A percentile compares a stretch with the other conserved stretches of the same genome.
These are phyloP conservation scores for Delichon dasypus DNA, from an alignment of 2,797 vertebrate genomes.

Conservation along the genomic window DNA sequence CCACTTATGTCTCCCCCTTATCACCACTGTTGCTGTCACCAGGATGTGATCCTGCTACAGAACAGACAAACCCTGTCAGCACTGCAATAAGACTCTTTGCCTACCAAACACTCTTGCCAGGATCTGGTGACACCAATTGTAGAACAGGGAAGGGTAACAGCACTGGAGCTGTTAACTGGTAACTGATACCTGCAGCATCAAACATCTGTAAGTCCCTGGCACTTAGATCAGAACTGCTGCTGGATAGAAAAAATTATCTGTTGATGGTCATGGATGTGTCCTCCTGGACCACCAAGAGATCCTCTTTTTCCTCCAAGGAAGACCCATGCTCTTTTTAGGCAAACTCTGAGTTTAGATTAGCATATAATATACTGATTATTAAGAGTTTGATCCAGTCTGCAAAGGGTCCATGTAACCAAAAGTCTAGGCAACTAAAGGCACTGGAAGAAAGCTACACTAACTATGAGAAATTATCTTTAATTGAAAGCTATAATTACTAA, in stretches of 20 bases:
- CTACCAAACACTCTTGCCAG: background rate
- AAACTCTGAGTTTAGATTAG: background rate
- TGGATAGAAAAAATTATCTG: background rate
- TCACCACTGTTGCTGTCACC: background rate
- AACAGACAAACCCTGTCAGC: background rate
- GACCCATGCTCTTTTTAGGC: background rate
- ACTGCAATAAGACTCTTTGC: too few relatives aligned
- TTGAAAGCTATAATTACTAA: background rate
- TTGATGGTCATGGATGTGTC: background rate
- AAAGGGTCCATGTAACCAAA: background rate
- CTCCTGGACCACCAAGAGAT: too few relatives aligned
- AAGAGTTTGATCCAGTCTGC: background rate
- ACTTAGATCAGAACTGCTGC: background rate
- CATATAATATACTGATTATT: background rate
- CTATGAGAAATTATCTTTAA: background rate
- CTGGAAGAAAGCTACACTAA: background rate
- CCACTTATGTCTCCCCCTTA: background rate
- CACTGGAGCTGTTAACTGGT: background rate
- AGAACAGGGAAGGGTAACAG: background rate
- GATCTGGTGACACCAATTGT: fast-evolving
- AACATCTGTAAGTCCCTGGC: background rate
- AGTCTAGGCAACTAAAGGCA: background rate
- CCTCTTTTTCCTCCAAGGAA: background rate
- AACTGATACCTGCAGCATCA: background rate
- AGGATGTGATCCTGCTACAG: background rate